These are phyloP conservation scores for Caenorhabditis tropicalis DNA, from an alignment of 1,140 invertebrate species.

Conservation along the genomic window DNA sequence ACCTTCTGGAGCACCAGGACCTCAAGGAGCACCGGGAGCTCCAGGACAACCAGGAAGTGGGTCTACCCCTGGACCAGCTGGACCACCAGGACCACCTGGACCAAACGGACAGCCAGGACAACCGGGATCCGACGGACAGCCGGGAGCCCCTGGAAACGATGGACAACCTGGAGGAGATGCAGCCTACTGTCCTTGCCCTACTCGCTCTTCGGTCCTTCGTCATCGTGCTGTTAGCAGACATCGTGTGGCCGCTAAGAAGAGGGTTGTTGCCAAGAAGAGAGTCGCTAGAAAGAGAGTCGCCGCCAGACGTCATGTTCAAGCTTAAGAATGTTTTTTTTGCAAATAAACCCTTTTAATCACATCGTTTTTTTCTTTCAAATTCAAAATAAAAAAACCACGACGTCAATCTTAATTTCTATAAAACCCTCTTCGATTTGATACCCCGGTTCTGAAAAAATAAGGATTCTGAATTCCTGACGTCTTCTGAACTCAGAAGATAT, in stretches of 20 bases:
- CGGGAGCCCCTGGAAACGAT: conserved; percentile 41
- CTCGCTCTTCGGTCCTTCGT: conserved; percentile 7
- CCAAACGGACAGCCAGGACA: conserved; percentile 19
- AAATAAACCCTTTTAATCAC: too few species aligned
- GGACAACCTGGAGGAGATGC: conserved; percentile 38
- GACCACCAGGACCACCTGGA: conserved; percentile 29
- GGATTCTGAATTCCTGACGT: too few species aligned
- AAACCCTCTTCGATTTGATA: too few species aligned
- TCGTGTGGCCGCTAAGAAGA: conserved; percentile 1
- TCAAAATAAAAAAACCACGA: too few species aligned
- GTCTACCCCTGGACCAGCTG: neutral
- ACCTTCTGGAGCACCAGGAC: conserved; percentile 36
- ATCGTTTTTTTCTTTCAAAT: too few species aligned
- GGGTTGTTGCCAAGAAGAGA: conserved; percentile 2
- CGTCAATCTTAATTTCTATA: too few species aligned
- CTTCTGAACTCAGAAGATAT: too few species aligned
- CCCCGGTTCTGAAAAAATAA: too few species aligned
- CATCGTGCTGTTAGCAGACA: conserved; percentile 7
- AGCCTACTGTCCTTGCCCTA: conserved; percentile 47
- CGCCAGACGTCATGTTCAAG: conserved; percentile 24
- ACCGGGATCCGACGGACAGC: conserved; percentile 13
- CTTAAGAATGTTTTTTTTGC: neutral
- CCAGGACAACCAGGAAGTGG: conserved; percentile 1
- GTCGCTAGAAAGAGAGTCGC: conserved; percentile 5
- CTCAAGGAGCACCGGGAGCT: conserved; percentile 25